Conservation (phyloP, 2,888 invertebrate species). For the Syritta pipiens region DNA sequence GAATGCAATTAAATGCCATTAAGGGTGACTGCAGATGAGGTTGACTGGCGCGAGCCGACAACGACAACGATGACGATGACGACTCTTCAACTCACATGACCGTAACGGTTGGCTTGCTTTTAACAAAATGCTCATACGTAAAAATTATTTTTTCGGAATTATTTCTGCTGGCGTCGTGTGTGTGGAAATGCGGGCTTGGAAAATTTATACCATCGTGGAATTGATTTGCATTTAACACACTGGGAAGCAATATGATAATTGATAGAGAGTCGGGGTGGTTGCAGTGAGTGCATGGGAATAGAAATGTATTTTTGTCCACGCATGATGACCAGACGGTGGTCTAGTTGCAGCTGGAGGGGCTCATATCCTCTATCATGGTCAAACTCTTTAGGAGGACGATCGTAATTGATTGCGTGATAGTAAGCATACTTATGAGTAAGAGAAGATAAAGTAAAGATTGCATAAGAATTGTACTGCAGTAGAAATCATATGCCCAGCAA, state of each 20-base stretch:
- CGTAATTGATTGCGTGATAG: too few species aligned
- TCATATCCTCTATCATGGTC: too few species aligned
- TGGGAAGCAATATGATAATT: slow-evolving; percentile 34
- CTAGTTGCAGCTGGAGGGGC: too few species aligned
- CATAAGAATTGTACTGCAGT: too few species aligned
- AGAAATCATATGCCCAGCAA: too few species aligned
- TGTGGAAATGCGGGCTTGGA: slow-evolving; percentile 48
- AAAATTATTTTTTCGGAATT: slow-evolving; percentile 41
- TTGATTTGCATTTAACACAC: slow-evolving; percentile 34
- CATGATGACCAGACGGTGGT: too few species aligned
- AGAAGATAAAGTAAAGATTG: too few species aligned
- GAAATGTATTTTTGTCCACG: too few species aligned
- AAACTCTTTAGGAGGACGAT: too few species aligned
- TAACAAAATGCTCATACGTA: slow-evolving; percentile 23
- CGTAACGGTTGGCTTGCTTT: slow-evolving; percentile 46
- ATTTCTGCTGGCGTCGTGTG: slow-evolving; percentile 49
- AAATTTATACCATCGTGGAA: slow-evolving; percentile 16
- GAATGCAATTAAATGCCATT: slow-evolving; percentile 61
- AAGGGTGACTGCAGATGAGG: slow-evolving; percentile 53
- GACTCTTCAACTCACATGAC: slow-evolving; percentile 20
- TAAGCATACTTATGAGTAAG: too few species aligned
- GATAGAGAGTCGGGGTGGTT: too few species aligned
- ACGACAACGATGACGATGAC: slow-evolving; percentile 42
- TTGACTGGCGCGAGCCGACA: slow-evolving; percentile 35
- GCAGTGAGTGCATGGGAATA: too few species aligned